Evolutionary conservation across 2,797 vertebrate genomes (phyloP), one percentile per base, ranked within the genome.

Genomic region (Knipowitschia caucasica): DNA sequence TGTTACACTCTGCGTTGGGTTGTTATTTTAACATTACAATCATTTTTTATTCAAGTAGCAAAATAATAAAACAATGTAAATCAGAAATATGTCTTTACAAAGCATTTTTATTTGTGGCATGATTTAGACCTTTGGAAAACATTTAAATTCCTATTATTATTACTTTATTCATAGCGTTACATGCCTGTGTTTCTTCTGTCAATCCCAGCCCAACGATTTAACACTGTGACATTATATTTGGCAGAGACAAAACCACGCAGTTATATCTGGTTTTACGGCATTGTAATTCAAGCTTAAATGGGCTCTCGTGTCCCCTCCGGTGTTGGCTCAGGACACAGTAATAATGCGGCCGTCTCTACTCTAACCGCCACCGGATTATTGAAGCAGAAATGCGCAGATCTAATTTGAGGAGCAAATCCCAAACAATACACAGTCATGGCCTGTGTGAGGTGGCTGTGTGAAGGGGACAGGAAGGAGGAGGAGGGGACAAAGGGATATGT

Each of bases 381-480:
- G 63, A 77, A 59, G 73, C 55, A 1, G 69, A 69, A 45, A 5
- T 67, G 65, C 67, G 75, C 74, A 84, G 78, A 84, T 85, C 77
- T 84, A 80, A 81, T 86, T 86, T 80, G 61, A 84, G 80, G 71
- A 69, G 71, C 73, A 72, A 80, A 84, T 84, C 78, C 75, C 65
- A 81, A 86, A 84, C 75, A 81, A 78, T 80, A 56, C 64, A 54
- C 59, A 62, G 67, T 79, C 65, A 75, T 59, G 63, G 59, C 63
- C 79, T 83, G 75, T 75, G 54, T 77, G 79, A 80, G 69, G 18
- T 20, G 20, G 30, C n/a, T 17, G 42, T 61, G 77, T 62, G 55
- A 34, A 59, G 56, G 57, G 60, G 59, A 63, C 45, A 62, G 54
- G 30, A 58, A 70, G n/a, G 36, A 39, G 36, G 36, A 39, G 36